Evolutionary conservation across 2,888 invertebrate genomes (phyloP).

Genomic region (Trachelus tabidus): DNA sequence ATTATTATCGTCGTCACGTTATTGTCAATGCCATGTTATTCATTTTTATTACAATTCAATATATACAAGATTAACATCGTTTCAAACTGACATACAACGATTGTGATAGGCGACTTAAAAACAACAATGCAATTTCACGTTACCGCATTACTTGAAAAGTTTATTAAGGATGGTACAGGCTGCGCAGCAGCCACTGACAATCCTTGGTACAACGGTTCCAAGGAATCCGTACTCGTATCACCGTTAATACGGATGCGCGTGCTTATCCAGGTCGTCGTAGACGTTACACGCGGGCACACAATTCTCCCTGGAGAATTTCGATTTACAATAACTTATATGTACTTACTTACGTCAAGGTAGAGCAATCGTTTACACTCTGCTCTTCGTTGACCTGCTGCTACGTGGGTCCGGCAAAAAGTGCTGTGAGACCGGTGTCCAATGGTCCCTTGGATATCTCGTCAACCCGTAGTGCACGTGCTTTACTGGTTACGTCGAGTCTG

Average conservation of each 20-base stretch:
- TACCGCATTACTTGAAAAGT: not conserved
- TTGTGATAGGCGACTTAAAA: not conserved
- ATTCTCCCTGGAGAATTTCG: not conserved
- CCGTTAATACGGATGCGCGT: not conserved
- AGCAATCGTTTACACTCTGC: slow-evolving; percentile 46
- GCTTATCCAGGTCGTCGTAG: not conserved
- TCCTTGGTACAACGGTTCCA: not conserved
- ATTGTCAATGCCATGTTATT: slow-evolving; percentile 47
- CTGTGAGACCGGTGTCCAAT: slow-evolving; percentile 56
- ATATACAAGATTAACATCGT: slow-evolving; percentile 51
- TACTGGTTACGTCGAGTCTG: slow-evolving; percentile 69
- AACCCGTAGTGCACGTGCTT: slow-evolving; percentile 53
- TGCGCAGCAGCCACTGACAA: not conserved
- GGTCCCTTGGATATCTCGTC: slow-evolving; percentile 58
- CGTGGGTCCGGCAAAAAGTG: slow-evolving; percentile 62
- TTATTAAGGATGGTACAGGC: not conserved
- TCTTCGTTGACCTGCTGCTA: slow-evolving; percentile 52
- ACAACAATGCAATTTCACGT: not conserved
- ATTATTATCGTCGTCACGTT: slow-evolving; percentile 12
- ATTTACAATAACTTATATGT: slow-evolving; percentile 48
- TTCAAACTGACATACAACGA: not conserved
- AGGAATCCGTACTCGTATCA: not conserved
- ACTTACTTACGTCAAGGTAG: slow-evolving; percentile 43
- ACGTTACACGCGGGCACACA: not conserved
- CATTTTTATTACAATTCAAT: slow-evolving; percentile 54